A percentile compares a stretch with the other conserved stretches of the same genome.
Conservation (phyloP, 2,113 vertebrate species). For the Takifugu bimaculatus region DNA sequence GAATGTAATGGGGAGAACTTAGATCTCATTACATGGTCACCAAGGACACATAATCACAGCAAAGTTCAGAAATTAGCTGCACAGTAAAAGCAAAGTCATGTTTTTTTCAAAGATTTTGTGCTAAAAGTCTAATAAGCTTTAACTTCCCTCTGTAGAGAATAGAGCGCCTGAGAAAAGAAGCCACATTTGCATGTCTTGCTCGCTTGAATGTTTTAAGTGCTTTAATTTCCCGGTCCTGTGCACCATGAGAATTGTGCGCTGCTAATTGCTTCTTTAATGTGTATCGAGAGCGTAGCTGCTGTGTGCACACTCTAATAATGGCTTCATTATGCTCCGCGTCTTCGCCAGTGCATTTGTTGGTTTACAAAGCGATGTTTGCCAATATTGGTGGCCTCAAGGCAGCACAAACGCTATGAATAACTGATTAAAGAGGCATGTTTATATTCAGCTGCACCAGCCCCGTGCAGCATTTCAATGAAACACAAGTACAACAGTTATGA, state of each 20-base stretch:
- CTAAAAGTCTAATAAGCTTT: constrained; percentile 6
- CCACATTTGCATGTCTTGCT: constrained; percentile 40
- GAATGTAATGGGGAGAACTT: neutral
- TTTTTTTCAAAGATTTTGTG: constrained; percentile 1
- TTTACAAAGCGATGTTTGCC: constrained; percentile 53
- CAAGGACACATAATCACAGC: neutral
- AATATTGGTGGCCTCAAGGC: constrained; percentile 42
- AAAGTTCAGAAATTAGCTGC: neutral
- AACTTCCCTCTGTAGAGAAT: neutral
- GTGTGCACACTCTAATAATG: constrained; percentile 37
- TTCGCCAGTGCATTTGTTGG: constrained; percentile 38
- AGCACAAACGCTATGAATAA: constrained; percentile 44
- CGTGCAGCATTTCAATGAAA: constrained; percentile 25
- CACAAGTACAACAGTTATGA: constrained; percentile 1
- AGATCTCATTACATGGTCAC: neutral
- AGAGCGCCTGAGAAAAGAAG: constrained; percentile 11
- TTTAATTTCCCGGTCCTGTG: constrained; percentile 45
- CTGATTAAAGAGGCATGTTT: constrained; percentile 51
- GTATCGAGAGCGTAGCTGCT: constrained; percentile 38
- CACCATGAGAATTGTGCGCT: constrained; percentile 28
- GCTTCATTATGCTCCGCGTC: constrained; percentile 46
- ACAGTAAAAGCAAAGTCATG: neutral
- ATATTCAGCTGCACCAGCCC: constrained; percentile 26
- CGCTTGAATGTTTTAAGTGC: constrained; percentile 30
- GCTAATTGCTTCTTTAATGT: constrained; percentile 53